phyloP scores from a whole-genome alignment of 1,140 invertebrate genomes.

The Ips typographus region DNA sequence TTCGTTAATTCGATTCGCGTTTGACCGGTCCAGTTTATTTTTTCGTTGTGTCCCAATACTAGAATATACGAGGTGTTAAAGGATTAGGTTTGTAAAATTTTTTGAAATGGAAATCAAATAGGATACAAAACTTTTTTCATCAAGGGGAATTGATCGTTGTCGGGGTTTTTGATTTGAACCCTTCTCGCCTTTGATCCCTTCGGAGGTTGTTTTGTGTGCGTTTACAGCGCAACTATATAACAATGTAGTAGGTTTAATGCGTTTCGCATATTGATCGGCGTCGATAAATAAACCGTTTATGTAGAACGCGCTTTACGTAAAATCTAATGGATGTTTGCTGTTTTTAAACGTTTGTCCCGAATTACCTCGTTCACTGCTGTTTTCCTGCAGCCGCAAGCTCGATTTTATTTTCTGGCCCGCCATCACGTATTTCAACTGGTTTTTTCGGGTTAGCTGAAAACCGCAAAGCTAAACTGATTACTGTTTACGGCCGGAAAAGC shows the following conservation, averaged over 20 bases:
- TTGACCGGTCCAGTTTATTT: no score
- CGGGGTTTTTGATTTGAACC: no score
- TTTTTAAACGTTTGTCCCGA: conserved; percentile 8
- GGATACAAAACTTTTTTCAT: no score
- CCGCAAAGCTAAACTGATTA: no score
- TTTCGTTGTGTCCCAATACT: no score
- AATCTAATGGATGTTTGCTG: conserved; percentile 22
- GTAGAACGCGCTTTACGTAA: conserved; percentile 9
- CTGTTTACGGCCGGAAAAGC: no score
- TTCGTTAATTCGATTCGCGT: no score
- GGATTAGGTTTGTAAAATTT: no score
- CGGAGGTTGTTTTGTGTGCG: not conserved
- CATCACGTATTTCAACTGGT: not conserved
- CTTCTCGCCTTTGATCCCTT: not conserved
- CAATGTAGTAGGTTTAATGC: not conserved
- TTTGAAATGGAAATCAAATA: no score
- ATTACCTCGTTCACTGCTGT: conserved; percentile 5
- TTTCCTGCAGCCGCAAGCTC: not conserved
- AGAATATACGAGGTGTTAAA: no score
- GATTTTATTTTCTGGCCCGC: not conserved
- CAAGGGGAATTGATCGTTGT: no score
- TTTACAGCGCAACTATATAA: not conserved
- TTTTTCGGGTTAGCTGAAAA: not conserved
- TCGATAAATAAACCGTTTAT: conserved; percentile 14
- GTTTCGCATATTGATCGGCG: conserved; percentile 5